Conservation (phyloP, 2,888 invertebrate genomes). For the Lasioglossum marginatum region DNA sequence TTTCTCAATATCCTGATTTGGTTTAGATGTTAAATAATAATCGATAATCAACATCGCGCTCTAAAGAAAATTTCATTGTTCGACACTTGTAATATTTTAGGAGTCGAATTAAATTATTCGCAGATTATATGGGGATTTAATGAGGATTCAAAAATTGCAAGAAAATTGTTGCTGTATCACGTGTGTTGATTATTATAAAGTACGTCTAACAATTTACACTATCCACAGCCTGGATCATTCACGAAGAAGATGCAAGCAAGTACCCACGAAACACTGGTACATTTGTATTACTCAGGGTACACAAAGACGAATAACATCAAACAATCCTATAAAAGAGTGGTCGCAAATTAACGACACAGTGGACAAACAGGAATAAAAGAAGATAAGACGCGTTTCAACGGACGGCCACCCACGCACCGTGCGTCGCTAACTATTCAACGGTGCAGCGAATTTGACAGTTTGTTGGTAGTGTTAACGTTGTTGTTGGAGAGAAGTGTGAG, state of each 20-base stretch:
- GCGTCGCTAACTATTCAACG: background rate
- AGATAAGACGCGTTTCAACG: conserved; percentile 7
- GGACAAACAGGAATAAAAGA: background rate
- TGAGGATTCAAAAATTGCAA: background rate
- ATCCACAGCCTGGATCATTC: background rate
- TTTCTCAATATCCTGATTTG: too few species aligned
- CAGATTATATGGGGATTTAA: too few species aligned
- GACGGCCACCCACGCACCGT: conserved; percentile 16
- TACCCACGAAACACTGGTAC: background rate
- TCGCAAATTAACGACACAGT: conserved; percentile 17
- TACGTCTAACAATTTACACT: too few species aligned
- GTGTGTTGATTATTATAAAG: too few species aligned
- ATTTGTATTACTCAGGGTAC: background rate
- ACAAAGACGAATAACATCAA: background rate
- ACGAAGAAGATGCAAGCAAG: background rate
- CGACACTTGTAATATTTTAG: background rate
- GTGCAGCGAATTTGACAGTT: background rate
- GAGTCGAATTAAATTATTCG: background rate
- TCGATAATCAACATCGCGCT: too few species aligned
- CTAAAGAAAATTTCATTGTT: too few species aligned
- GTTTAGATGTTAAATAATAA: too few species aligned
- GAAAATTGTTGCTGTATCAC: too few species aligned
- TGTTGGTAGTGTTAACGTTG: background rate
- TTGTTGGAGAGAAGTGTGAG: background rate
- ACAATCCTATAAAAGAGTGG: background rate